Evolutionary conservation across 2,888 invertebrate species (phyloP).

Genomic region (Lapara coniferarum): DNA sequence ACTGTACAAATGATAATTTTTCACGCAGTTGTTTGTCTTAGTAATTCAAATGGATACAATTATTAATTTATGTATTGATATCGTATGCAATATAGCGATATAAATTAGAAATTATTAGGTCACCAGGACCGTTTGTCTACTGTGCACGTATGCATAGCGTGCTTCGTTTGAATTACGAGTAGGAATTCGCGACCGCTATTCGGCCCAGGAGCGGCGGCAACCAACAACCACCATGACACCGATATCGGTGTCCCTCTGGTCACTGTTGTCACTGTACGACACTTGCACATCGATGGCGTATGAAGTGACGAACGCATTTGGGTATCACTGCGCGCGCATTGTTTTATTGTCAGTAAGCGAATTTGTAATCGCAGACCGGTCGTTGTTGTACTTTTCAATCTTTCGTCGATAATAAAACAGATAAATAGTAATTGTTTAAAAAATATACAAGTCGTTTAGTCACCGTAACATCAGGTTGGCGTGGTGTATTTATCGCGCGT

Average conservation of each 20-base stretch:
- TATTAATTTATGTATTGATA: conserved; percentile 46
- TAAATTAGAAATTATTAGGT: conserved; percentile 73
- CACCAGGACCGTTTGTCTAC: conserved; percentile 72
- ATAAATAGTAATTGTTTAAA: too few species aligned
- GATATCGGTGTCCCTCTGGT: conserved; percentile 71
- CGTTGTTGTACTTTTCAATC: conserved; percentile 53
- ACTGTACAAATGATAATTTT: too few species aligned
- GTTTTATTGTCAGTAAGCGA: conserved; percentile 73
- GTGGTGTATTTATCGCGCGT: conserved; percentile 35
- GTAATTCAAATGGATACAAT: conserved; percentile 32
- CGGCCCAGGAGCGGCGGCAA: conserved; percentile 63
- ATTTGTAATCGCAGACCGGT: conserved; percentile 69
- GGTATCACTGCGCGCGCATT: conserved; percentile 63
- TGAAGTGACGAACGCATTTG: conserved; percentile 71
- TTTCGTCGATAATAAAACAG: conserved; percentile 14
- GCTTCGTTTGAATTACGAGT: conserved; percentile 79
- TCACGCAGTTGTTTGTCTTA: conserved; percentile 23
- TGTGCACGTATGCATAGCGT: conserved; percentile 71
- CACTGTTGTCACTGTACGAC: conserved; percentile 48
- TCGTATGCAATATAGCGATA: conserved; percentile 55
- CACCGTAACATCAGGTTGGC: conserved; percentile 22
- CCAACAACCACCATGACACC: conserved; percentile 73
- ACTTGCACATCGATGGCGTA: conserved; percentile 57
- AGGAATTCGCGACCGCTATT: conserved; percentile 83
- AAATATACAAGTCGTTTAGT: neutral